phyloP scores from a whole-genome alignment of 1,140 invertebrate genomes.

The Musca domestica region DNA sequence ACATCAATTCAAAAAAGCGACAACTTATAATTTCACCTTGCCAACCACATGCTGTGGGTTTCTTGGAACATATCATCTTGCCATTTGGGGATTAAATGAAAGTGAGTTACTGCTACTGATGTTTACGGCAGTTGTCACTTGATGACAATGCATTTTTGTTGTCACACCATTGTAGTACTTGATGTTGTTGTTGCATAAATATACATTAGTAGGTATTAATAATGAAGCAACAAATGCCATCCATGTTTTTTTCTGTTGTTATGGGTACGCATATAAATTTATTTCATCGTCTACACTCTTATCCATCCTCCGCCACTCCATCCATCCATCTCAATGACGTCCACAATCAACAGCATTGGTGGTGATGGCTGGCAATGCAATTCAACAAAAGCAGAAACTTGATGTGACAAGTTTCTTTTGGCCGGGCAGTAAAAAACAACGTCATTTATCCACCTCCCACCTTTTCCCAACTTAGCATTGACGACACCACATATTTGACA shows the following conservation, averaged over 20 bases:
- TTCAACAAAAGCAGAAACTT: too few relatives aligned
- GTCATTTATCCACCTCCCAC: too few relatives aligned
- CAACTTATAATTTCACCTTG: not conserved
- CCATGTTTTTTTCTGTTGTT: not conserved
- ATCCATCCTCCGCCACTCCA: not conserved
- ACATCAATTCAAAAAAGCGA: not conserved
- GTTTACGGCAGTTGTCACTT: conserved; percentile 15
- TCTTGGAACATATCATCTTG: not conserved
- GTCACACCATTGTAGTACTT: not conserved
- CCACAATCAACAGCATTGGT: too few relatives aligned
- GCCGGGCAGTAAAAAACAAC: too few relatives aligned
- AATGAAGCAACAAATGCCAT: not conserved
- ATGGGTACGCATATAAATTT: not conserved
- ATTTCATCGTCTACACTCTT: not conserved
- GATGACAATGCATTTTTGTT: conserved; percentile 16
- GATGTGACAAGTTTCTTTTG: too few relatives aligned
- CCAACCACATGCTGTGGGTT: too few relatives aligned
- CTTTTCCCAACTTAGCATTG: too few relatives aligned
- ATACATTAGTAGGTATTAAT: not conserved
- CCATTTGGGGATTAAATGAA: conserved; percentile 2
- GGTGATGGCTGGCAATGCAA: too few relatives aligned
- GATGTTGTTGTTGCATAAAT: not conserved
- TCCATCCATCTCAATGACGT: not conserved
- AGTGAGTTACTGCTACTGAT: not conserved
- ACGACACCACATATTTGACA: too few relatives aligned